Evolutionary conservation across 2,888 invertebrate genomes (phyloP).

Genomic region (Dynastes hyllus): DNA sequence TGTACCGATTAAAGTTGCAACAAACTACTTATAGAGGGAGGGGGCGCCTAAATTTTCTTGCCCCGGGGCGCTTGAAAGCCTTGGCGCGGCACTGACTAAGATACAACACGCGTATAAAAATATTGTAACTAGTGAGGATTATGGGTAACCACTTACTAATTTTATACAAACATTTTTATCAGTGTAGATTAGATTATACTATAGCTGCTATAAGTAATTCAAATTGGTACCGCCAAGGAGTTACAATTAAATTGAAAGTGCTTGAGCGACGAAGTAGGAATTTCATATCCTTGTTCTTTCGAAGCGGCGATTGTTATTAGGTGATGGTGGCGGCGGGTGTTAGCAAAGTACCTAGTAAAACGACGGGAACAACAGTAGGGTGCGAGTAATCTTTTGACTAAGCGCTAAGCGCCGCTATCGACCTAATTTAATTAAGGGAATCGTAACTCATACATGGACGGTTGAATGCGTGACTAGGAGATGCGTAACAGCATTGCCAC

Average conservation of each 20-base stretch:
- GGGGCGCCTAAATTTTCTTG: no score
- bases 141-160: no score
- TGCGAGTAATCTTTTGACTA: conserved; percentile 49
- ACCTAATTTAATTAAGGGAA: conserved; percentile 62
- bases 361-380: conserved; percentile 43
- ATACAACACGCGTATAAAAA: no score
- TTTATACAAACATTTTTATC: no score
- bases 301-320: conserved; percentile 33
- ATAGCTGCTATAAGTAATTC: no score
- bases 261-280: conserved; percentile 1
- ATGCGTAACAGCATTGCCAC: conserved; percentile 45
- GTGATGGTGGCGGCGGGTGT: conserved; percentile 40
- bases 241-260: conserved; percentile 26
- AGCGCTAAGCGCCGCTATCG: conserved; percentile 43
- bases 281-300: conserved; percentile 32
- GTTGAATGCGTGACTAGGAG: conserved; percentile 59
- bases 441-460: conserved; percentile 62
- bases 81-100: no score
- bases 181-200: no score
- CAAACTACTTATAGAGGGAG: no score
- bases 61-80: no score
- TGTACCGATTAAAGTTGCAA: no score
- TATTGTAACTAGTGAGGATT: no score
- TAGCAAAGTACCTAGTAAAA: conserved; percentile 42
- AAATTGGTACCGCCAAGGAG: no score